Percentiles rank a stretch among this genome's conserved stretches.
These are phyloP conservation scores for Tapirus indicus DNA, from an alignment of 2,797 vertebrate genomes.

Conservation along the genomic window DNA sequence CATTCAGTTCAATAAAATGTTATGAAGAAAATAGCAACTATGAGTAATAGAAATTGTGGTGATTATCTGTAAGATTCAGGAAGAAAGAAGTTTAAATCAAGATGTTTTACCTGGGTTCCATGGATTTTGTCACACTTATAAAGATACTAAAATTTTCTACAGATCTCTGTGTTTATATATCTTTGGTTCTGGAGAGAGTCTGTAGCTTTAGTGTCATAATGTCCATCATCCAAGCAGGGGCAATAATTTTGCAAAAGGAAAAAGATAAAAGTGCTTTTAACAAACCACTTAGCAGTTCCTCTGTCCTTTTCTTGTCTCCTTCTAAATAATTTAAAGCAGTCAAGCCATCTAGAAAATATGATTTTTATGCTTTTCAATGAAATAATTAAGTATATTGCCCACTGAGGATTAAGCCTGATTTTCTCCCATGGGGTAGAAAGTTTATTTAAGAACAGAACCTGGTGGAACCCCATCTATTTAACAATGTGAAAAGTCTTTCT, in stretches of 20 bases:
- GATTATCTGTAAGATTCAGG: background rate
- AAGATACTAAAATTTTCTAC: background rate
- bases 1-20: background rate
- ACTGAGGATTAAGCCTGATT: background rate
- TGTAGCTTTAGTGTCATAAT: background rate
- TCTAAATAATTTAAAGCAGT: conserved; percentile 32
- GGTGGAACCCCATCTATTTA: background rate
- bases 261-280: background rate
- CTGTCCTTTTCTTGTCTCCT: background rate
- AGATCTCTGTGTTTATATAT: background rate
- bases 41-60: background rate
- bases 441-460: background rate
- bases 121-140: background rate
- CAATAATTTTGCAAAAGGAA: background rate
- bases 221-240: background rate
- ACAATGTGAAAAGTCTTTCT: background rate
- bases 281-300: background rate
- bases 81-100: background rate
- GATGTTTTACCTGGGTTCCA: background rate
- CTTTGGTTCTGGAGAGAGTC: background rate
- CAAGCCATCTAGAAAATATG: background rate
- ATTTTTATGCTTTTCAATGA: background rate
- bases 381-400: background rate
- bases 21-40: background rate
- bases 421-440: background rate